Percentiles rank a stretch among this genome's conserved stretches.
These are phyloP conservation scores for Poeciliopsis paucimaculata DNA, from an alignment of 2,797 vertebrate species.

Conservation along the genomic window DNA sequence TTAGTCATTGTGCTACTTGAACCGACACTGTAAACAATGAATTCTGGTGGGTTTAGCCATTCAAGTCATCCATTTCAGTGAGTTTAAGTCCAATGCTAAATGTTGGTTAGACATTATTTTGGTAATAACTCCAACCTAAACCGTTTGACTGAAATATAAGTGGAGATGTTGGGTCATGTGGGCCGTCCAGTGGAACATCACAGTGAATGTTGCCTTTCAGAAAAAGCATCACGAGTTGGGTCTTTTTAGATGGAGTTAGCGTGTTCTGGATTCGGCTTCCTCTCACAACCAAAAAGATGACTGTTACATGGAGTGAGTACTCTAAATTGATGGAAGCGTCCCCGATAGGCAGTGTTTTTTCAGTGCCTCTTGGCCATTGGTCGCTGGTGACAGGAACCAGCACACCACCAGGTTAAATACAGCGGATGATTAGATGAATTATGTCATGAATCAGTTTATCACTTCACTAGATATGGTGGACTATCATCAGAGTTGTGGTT, in stretches of 20 bases:
- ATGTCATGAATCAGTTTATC: not conserved
- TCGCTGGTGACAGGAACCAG: not conserved
- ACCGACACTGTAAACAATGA: not conserved
- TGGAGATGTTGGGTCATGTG: not conserved
- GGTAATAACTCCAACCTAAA: not conserved
- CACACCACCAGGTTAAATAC: not conserved
- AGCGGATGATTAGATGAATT: not conserved
- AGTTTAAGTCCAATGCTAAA: not conserved
- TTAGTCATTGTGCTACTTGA: not conserved
- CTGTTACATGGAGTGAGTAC: not conserved
- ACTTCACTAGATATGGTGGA: not conserved
- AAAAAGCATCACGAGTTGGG: not conserved
- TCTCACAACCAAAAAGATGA: not conserved
- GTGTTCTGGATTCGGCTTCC: not conserved
- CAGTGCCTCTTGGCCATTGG: not conserved
- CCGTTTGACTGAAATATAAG: not conserved
- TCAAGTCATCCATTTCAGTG: not conserved
- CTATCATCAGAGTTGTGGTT: not conserved
- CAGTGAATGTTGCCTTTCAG: not conserved
- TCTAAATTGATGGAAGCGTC: not conserved
- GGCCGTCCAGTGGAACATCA: not conserved
- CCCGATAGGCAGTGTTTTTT: not conserved
- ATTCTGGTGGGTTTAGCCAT: not conserved
- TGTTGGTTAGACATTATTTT: not conserved
- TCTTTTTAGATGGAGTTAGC: not conserved